Percentiles rank a stretch among this genome's conserved stretches.
phyloP scores from a whole-genome alignment of 2,113 vertebrate species.

The Ophthalmolycus amberensis region DNA sequence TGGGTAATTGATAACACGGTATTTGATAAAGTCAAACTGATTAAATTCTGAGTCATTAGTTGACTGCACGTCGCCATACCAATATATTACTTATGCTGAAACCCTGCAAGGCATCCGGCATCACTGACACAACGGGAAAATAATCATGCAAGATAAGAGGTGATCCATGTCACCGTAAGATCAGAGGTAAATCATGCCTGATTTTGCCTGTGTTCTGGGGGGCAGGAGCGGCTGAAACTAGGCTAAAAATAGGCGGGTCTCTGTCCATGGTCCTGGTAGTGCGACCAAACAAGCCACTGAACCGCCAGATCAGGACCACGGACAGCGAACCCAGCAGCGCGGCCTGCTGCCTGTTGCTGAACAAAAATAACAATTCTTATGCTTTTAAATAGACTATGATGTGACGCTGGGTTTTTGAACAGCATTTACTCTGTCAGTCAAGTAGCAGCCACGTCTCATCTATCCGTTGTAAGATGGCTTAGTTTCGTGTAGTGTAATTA shows the following conservation, averaged over 20 bases:
- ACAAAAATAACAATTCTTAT: background rate
- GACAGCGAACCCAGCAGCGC: slow-evolving; percentile 48
- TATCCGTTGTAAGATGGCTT: slow-evolving; percentile 13
- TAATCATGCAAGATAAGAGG: slow-evolving; percentile 29
- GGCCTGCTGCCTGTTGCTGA: slow-evolving; percentile 41
- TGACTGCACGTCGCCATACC: background rate
- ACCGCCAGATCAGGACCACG: slow-evolving; percentile 50
- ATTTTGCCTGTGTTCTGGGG: background rate
- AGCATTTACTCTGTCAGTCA: slow-evolving; percentile 5
- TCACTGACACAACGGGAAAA: slow-evolving; percentile 28
- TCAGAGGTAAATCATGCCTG: slow-evolving; percentile 30
- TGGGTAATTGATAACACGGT: background rate
- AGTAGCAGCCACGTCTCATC: slow-evolving; percentile 6
- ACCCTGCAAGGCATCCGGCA: slow-evolving; percentile 34
- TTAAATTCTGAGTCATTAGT: background rate
- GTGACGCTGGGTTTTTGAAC: background rate
- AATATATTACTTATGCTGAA: slow-evolving; percentile 7
- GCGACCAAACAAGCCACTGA: background rate
- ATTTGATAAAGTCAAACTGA: background rate
- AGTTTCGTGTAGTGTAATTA: slow-evolving; percentile 13
- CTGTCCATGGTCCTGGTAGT: slow-evolving; percentile 33
- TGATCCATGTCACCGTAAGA: slow-evolving; percentile 42
- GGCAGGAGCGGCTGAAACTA: background rate
- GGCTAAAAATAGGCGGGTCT: background rate
- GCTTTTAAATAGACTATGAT: background rate